Percentiles rank a stretch among this genome's conserved stretches.
Evolutionary conservation across 2,888 invertebrate genomes (phyloP).

Genomic region (Furcula furcula): DNA sequence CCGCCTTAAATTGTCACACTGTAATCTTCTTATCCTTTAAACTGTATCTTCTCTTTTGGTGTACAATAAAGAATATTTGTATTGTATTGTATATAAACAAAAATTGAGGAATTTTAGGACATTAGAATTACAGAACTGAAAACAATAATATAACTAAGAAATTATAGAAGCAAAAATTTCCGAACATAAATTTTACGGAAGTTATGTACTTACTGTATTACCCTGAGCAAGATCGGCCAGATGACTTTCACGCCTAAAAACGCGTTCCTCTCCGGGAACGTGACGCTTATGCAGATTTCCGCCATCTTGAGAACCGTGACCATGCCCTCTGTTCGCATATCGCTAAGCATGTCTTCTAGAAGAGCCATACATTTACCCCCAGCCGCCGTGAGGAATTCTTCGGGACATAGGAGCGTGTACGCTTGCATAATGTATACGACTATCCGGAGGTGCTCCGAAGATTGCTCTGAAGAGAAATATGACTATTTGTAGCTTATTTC

Average conservation of each 20-base stretch:
- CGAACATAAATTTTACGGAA: no score
- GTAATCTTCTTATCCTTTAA: no score
- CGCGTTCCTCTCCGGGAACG: constrained; percentile 87
- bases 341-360: constrained; percentile 87
- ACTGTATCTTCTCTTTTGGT: no score
- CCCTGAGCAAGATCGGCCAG: constrained; percentile 69
- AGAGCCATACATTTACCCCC: constrained; percentile 87
- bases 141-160: no score
- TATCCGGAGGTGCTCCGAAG: constrained; percentile 90
- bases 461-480: constrained; percentile 84
- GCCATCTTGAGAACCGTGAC: constrained; percentile 86
- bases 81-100: no score
- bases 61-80: no score
- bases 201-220: constrained; percentile 62
- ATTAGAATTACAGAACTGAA: no score
- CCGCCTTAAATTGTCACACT: no score
- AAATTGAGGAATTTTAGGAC: no score
- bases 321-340: constrained; percentile 83
- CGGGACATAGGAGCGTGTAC: constrained; percentile 90
- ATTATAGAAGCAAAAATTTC: no score
- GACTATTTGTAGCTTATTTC: no score
- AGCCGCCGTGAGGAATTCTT: constrained; percentile 87
- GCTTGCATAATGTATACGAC: constrained; percentile 92
- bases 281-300: constrained; percentile 86
- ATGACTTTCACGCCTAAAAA: constrained; percentile 83